phyloP scores from a whole-genome alignment of 2,888 invertebrate genomes.

The Gastracanthus pulcherrimus region DNA sequence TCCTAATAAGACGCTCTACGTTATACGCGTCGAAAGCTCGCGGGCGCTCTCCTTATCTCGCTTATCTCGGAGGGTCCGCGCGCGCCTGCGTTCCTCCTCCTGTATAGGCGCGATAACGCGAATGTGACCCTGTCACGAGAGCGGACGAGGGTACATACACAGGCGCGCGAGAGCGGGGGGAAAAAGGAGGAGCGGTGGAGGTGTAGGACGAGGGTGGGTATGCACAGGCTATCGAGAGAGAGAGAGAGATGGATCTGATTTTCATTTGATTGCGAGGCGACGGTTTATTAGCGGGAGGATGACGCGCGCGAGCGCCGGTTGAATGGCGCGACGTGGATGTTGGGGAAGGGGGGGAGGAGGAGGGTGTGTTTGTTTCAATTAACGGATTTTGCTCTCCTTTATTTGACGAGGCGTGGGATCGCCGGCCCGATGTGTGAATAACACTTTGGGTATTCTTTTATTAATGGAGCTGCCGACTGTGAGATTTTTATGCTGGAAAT shows the following conservation, averaged over 20 bases:
- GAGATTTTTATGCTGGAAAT: too few relatives aligned
- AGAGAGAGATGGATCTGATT: neutral
- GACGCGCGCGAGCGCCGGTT: too few relatives aligned
- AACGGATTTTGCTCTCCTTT: neutral
- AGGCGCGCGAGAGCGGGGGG: neutral
- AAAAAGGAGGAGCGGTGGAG: neutral
- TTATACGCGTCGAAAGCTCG: neutral
- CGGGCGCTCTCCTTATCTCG: neutral
- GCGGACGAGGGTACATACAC: neutral
- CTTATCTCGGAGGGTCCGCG: neutral
- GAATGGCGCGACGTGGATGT: too few relatives aligned
- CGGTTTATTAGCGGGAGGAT: too few relatives aligned
- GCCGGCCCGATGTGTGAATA: too few relatives aligned
- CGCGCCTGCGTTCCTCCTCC: neutral
- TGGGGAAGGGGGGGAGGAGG: too few relatives aligned
- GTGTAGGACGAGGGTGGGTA: neutral
- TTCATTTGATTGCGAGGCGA: neutral
- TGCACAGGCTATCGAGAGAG: too few relatives aligned
- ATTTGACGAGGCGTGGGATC: too few relatives aligned
- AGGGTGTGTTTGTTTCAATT: neutral
- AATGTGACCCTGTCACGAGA: constrained; percentile 44
- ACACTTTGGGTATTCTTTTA: too few relatives aligned
- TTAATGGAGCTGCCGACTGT: too few relatives aligned
- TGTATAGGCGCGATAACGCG: constrained; percentile 14
- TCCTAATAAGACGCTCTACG: neutral